Percentiles rank a stretch among this genome's conserved stretches.
These are phyloP conservation scores for Drosophila quinaria DNA, from an alignment of 2,888 invertebrate species.

Conservation along the genomic window DNA sequence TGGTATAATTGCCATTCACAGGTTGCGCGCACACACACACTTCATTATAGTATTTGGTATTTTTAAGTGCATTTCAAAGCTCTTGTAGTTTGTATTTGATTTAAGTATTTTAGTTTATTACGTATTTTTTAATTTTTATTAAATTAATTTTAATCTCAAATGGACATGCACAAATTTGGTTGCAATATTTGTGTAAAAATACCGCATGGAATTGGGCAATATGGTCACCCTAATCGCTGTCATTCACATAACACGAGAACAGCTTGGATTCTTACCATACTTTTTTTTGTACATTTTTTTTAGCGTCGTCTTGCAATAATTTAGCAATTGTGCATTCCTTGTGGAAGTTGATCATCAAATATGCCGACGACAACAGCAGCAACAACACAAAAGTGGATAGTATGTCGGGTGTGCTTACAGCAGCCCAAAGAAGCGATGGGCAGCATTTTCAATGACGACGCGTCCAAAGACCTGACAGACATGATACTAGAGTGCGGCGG, in stretches of 20 bases:
- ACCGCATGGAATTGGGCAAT: neutral
- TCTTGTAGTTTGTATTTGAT: neutral
- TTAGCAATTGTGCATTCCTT: slow-evolving; percentile 22
- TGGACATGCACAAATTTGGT: neutral
- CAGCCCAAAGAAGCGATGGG: slow-evolving; percentile 82
- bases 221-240: slow-evolving; percentile 41
- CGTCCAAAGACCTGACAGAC: slow-evolving; percentile 79
- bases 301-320: slow-evolving; percentile 53
- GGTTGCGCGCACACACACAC: neutral
- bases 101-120: neutral
- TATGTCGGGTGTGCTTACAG: slow-evolving; percentile 80
- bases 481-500: slow-evolving; percentile 84
- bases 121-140: neutral
- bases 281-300: slow-evolving; percentile 43
- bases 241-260: slow-evolving; percentile 57
- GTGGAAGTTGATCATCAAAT: slow-evolving; percentile 16
- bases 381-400: slow-evolving; percentile 80
- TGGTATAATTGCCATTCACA: slow-evolving; percentile 28
- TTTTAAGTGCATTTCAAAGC: slow-evolving; percentile 10
- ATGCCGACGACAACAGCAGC: slow-evolving; percentile 56
- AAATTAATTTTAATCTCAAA: neutral
- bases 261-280: slow-evolving; percentile 56
- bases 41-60: slow-evolving; percentile 30
- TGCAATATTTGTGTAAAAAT: slow-evolving; percentile 11
- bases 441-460: slow-evolving; percentile 79